Base-by-base conservation (phyloP, 2,888 invertebrate species). In the Chromoteleia sp. region DNA sequence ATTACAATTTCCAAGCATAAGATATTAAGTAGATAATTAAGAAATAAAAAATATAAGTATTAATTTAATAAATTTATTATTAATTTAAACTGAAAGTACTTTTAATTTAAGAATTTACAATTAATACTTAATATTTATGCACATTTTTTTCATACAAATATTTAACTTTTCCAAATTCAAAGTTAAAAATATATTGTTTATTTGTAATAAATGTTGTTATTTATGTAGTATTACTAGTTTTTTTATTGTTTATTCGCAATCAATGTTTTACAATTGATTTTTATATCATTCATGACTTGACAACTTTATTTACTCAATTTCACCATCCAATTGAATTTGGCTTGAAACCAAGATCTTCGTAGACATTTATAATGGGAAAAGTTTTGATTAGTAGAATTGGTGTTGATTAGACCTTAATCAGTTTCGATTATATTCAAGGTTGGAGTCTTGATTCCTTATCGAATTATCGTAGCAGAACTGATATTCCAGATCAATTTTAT, bases 391-490 rank as follows among this genome's bases (percentile, higher is more conserved):
- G 50, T 14, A 29, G 12, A 50, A 50, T 50, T 50, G 29, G 14
- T 29, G 50, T 29, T 50, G 50, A 50, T 50, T 17, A 50, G 14
- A 50, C 14, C 50, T 29, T 50, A 29, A 50, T 29, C 50, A 50
- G 50, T 50, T 50, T 50, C 50, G 29, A 50, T 50, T 50, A 29
- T 14, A 50, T 12, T 29, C 50, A 50, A 50, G 50, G 50, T n/a
- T 50, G 12, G 12, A 14, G 29, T 29, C 50, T 25, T 25, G 29
- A 50, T 50, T 50, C 29, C 29, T 29, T 17, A 50, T 50, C 12
- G 14, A 14, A 50, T 50, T 50, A 50, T 50, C 12, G 29, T 29
- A 29, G 10, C 14, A 50, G 6, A 7, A 50, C 8, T 14, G 14
- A 14, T 50, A 29, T 29, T 29, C 7, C 25, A 14, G 50, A 29